Evolutionary conservation across 1,140 invertebrate genomes (phyloP).

Genomic region (Prorops nasuta): DNA sequence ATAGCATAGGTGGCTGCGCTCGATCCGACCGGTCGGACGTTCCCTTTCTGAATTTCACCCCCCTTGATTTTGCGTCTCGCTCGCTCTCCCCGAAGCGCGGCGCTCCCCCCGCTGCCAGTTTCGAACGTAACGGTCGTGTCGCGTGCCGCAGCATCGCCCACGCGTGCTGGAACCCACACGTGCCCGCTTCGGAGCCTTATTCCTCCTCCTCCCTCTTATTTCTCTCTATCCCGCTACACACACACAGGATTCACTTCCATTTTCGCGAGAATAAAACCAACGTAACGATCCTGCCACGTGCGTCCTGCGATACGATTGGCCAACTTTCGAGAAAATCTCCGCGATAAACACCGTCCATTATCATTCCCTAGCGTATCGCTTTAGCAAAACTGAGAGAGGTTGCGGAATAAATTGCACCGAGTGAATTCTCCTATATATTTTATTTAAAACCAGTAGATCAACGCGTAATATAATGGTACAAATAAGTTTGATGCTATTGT

Average conservation of each 20-base stretch:
- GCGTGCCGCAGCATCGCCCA: constrained; percentile 56
- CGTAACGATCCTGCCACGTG: constrained; percentile 22
- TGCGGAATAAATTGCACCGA: too few relatives aligned
- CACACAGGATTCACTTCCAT: constrained; percentile 17
- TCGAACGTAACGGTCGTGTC: constrained; percentile 56
- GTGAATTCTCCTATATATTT: too few relatives aligned
- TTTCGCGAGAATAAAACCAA: constrained; percentile 15
- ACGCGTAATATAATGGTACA: too few relatives aligned
- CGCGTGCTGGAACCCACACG: constrained; percentile 47
- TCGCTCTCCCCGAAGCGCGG: constrained; percentile 18
- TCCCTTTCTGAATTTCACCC: constrained; percentile 40
- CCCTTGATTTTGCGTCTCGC: constrained; percentile 21
- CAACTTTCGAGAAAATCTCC: too few relatives aligned
- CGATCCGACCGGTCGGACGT: constrained; percentile 28
- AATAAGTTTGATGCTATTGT: too few relatives aligned
- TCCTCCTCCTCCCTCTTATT: constrained; percentile 1
- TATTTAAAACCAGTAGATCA: too few relatives aligned
- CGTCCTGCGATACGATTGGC: too few relatives aligned
- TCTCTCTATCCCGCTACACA: background rate
- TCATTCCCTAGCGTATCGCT: too few relatives aligned
- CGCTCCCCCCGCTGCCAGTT: constrained; percentile 30
- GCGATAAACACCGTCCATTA: too few relatives aligned
- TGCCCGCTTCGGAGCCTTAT: constrained; percentile 12
- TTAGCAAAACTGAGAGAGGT: too few relatives aligned
- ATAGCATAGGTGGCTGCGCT: constrained; percentile 9